Percentiles rank a stretch among this genome's conserved stretches.
These are phyloP conservation scores for Charanyca ferruginea DNA, from an alignment of 2,888 invertebrate genomes.

Conservation along the genomic window DNA sequence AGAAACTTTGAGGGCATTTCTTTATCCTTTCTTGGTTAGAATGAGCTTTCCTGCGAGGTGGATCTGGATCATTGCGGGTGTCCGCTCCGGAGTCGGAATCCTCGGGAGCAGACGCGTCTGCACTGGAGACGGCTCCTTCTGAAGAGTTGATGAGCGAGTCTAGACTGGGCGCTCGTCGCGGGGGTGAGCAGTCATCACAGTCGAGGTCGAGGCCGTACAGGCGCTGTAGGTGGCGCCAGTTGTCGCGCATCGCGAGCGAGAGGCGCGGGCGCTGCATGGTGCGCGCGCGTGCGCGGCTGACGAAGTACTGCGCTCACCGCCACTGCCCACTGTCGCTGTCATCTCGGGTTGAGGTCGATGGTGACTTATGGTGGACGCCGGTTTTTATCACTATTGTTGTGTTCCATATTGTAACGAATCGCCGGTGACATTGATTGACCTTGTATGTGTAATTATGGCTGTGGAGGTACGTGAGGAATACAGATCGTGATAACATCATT, in stretches of 20 bases:
- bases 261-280: conserved; percentile 90
- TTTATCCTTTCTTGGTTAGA: conserved; percentile 75
- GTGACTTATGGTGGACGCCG: conserved; percentile 67
- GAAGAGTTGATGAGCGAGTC: conserved; percentile 94
- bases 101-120: conserved; percentile 92
- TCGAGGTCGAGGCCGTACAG: conserved; percentile 88
- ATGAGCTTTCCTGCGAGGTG: conserved; percentile 74
- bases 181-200: conserved; percentile 78
- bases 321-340: conserved; percentile 68
- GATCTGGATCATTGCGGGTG: conserved; percentile 87
- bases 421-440: conserved; percentile 58
- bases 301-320: conserved; percentile 77
- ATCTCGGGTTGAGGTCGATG: conserved; percentile 65
- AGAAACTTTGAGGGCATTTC: conserved; percentile 88
- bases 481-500: conserved; percentile 37
- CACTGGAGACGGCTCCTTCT: conserved; percentile 92
- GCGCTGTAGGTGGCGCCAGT: conserved; percentile 89
- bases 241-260: conserved; percentile 90
- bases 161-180: conserved; percentile 90
- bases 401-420: conserved; percentile 47
- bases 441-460: conserved; percentile 44
- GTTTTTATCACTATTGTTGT: conserved; percentile 57
- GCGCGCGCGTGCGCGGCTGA: conserved; percentile 87
- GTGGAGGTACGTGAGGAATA: conserved; percentile 30
- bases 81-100: conserved; percentile 93